Base-by-base conservation (phyloP, 2,888 invertebrate genomes). In the Lagria hirta region DNA sequence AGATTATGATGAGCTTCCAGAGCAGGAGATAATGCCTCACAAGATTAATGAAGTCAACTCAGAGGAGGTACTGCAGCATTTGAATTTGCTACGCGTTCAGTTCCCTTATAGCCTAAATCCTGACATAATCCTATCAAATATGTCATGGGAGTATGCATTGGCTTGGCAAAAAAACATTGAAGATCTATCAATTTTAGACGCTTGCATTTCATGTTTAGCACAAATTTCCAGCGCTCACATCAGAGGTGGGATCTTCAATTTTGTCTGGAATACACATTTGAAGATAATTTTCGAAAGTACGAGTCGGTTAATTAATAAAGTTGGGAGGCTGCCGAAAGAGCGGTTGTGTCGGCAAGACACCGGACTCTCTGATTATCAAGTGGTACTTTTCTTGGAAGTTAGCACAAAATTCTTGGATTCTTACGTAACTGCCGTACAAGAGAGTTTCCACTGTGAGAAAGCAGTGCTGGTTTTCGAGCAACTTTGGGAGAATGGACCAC, bases 221-320 rank as follows among this genome's bases (percentile, higher is more conserved):
- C 74, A 77, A 51, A 80, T 90, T 60, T 78, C 81, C 8, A 80
- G 83, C 68, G 72, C 79, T 16, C 78, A 81, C 51, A 75, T 88
- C 64, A 85, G 74, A 77, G 83, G 86, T 73, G 94, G 95, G 4
- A 75, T 94, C 34, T 88, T 85, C 61, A 84, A 84, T 49, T 81
- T 96, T 64, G 76, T 94, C 54, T 96, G 95, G 95, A 86, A 86
- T 34, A 86, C 90, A 35, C 89, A 93, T 61, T 73, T 95, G n/a
- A 85, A 84, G 62, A 85, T 87, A 58, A 77, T 82, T 10, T 81
- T 92, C 60, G 88, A 91, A 72, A 76, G 82, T 2, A 77, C 83
- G 12, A 84, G 85, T 47, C 83, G 86, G 55, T 74, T 93, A 11
- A 81, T 84, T 51, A 88, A 87, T 61, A 92, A 86, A 73, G 81